Evolutionary conservation across 2,113 vertebrate species (phyloP), one percentile per base, ranked within the genome.

Genomic region (Scomber japonicus): DNA sequence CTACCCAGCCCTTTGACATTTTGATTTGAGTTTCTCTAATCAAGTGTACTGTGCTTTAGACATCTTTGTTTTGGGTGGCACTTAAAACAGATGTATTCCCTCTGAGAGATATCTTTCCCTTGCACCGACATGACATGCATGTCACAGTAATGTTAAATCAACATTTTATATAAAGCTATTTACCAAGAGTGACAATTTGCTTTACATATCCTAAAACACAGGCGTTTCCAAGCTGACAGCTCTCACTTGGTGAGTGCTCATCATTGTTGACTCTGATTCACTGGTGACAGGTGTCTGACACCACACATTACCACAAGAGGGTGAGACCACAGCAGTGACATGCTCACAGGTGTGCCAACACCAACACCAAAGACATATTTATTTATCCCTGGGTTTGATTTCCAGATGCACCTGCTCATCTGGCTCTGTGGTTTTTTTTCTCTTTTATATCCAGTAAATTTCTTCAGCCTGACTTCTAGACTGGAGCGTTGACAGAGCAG

Each of bases 231-330:
- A 15, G 60, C 75, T 70, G 78, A 71, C 71, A 49, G 78, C 71
- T 48, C 51, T 70, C 60, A 27, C 62, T 78, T 35, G 13, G 60
- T 55, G 54, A 66, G 48, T n/a, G 12, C 50, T 67, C 60, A 11
- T 76, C 64, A 61, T 24, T 6, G 11, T 2, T 50, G 53, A 51
- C 27, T 67, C 57, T 72, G 70, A 51, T 35, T 79, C 60, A 49
- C 67, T 13, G 27, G 53, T 75, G 86, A 77, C 83, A 78, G 83
- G 48, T 31, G 57, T 61, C 80, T 83, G 80, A 72, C 79, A 79
- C 35, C 64, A 62, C 35, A 45, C 71, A 55, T 72, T 71, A 77
- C 54, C 15, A 21, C 27, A 21, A 16, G 50, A 44, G 16, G 73
- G 30, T 17, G 49, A 67, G 48, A 60, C 63, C 53, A 64, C 24